Conservation (phyloP, 2,888 invertebrate species). For the Clivina fossor region DNA sequence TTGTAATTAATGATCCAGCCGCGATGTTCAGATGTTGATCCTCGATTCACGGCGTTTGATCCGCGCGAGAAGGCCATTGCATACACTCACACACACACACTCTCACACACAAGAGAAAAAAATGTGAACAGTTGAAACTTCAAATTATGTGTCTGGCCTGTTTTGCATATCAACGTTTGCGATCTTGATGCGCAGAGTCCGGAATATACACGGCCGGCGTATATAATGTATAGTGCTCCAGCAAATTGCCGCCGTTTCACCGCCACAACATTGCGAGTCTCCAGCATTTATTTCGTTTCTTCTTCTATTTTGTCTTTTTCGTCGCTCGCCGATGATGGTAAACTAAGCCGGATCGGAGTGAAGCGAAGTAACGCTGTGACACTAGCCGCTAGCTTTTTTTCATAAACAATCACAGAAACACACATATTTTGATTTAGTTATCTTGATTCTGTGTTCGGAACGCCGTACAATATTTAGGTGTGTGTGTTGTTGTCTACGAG, state of each 20-base stretch:
- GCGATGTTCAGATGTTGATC: conserved; percentile 33
- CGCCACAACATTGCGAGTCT: not conserved
- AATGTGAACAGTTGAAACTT: conserved; percentile 32
- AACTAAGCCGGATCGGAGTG: no score
- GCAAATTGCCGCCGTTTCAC: conserved; percentile 19
- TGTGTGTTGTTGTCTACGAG: no score
- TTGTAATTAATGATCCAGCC: conserved; percentile 32
- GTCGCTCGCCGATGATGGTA: no score
- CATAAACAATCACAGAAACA: no score
- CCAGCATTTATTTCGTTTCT: not conserved
- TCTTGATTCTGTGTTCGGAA: not conserved
- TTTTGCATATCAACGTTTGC: conserved; percentile 32
- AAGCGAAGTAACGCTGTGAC: no score
- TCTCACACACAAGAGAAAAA: conserved; percentile 16
- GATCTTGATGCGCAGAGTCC: conserved; percentile 23
- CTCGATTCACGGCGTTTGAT: conserved; percentile 28
- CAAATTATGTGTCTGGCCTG: conserved; percentile 34
- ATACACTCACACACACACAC: not conserved
- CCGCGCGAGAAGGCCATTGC: conserved; percentile 13
- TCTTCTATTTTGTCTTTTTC: not conserved
- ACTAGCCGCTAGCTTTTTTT: no score
- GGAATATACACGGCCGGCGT: conserved; percentile 20
- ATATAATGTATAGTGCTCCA: conserved; percentile 21
- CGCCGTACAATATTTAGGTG: no score
- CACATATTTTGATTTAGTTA: not conserved